Conservation (phyloP, 1,140 invertebrate species). For the Psilanteris sp. region DNA sequence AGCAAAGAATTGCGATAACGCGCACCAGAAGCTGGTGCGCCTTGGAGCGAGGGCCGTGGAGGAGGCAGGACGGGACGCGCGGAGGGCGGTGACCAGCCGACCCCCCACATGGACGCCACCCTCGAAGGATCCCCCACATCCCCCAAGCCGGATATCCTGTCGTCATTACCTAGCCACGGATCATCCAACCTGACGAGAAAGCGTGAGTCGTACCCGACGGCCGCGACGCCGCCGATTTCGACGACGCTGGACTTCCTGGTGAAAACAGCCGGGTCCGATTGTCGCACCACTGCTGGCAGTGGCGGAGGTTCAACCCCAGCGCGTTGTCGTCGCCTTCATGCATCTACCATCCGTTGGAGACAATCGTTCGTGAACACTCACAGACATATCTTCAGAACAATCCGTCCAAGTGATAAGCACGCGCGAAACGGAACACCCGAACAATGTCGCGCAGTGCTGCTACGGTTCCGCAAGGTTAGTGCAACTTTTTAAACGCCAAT, state of each 20-base stretch:
- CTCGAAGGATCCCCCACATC: constrained; percentile 68
- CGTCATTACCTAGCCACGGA: constrained; percentile 70
- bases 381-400: constrained; percentile 39
- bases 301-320: constrained; percentile 3
- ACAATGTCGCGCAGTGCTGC: constrained; percentile 52
- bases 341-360: constrained; percentile 21
- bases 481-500: neutral
- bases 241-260: constrained; percentile 10
- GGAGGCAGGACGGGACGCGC: constrained; percentile 64
- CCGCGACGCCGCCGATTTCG: constrained; percentile 31
- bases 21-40: constrained; percentile 67
- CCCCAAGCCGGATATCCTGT: constrained; percentile 71
- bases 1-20: constrained; percentile 58
- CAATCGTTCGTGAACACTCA: constrained; percentile 14
- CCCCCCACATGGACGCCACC: constrained; percentile 76
- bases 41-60: constrained; percentile 67
- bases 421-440: constrained; percentile 10
- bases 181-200: constrained; percentile 69
- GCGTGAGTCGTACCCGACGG: constrained; percentile 19
- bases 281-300: constrained; percentile 38
- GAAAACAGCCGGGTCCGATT: constrained; percentile 1
- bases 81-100: constrained; percentile 72
- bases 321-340: constrained; percentile 36
- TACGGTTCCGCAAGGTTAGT: constrained; percentile 47
- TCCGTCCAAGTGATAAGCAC: constrained; percentile 37